Evolutionary conservation across 2,888 invertebrate species (phyloP).

Genomic region (Phanerotoma sp.): DNA sequence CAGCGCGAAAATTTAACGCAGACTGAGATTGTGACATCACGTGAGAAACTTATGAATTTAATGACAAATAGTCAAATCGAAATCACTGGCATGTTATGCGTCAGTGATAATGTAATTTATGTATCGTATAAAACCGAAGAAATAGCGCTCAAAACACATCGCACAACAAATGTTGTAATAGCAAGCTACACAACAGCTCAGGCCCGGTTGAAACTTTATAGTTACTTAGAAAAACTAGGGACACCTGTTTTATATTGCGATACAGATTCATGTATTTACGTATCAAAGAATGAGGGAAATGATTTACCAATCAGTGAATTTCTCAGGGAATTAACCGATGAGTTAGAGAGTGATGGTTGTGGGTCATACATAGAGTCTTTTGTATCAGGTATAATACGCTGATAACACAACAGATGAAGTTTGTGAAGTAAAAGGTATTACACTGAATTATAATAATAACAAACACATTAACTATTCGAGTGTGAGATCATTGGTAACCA

Average conservation of each 20-base stretch:
- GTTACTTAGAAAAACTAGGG: not conserved
- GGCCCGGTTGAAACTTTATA: not conserved
- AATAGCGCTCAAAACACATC: not conserved
- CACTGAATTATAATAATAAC: not conserved
- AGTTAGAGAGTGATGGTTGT: not conserved
- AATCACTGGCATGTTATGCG: too few relatives aligned
- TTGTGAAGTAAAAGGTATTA: too few relatives aligned
- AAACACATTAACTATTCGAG: not conserved
- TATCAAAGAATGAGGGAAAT: not conserved
- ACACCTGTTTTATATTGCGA: not conserved
- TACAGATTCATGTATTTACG: not conserved
- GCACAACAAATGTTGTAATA: too few relatives aligned
- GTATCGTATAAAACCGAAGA: conserved; percentile 6
- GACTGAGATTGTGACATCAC: conserved; percentile 32
- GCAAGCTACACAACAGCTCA: too few relatives aligned
- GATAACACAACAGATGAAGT: too few relatives aligned
- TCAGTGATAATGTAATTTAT: conserved; percentile 32
- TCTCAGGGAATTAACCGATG: too few relatives aligned
- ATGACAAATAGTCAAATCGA: conserved; percentile 30
- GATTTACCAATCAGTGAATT: not conserved
- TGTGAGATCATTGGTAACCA: too few relatives aligned
- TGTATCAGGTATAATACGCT: too few relatives aligned
- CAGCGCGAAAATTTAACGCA: conserved; percentile 35
- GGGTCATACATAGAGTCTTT: too few relatives aligned
- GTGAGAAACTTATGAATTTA: conserved; percentile 25